These are phyloP conservation scores for Dendrocincla tyrannina DNA, from an alignment of 2,797 vertebrate species.

Conservation along the genomic window DNA sequence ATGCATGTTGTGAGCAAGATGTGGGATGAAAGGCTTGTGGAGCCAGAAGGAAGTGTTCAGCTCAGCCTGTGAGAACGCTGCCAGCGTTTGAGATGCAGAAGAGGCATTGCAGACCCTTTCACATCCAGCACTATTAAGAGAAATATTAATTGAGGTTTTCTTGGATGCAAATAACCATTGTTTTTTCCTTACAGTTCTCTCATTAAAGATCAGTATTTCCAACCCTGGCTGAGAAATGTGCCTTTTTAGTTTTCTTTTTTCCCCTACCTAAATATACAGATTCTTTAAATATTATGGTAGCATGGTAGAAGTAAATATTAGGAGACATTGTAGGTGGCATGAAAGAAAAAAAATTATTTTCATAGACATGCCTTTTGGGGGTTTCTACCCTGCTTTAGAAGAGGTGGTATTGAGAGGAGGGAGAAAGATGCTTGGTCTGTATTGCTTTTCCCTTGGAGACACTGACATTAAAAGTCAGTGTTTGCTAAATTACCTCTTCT, in stretches of 20 bases:
- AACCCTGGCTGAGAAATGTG: not conserved
- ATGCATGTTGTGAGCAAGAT: not conserved
- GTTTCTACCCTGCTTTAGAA: not conserved
- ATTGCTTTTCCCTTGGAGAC: not conserved
- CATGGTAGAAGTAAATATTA: constrained; percentile 14
- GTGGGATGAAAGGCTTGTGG: constrained; percentile 24
- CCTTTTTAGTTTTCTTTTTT: not conserved
- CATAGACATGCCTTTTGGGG: not conserved
- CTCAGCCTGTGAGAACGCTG: not conserved
- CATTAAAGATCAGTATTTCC: not conserved
- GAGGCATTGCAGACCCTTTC: not conserved
- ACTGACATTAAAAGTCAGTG: not conserved
- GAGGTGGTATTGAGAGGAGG: not conserved
- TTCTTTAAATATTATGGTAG: not conserved
- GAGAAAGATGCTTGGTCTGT: not conserved
- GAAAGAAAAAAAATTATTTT: not conserved
- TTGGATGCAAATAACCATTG: not conserved
- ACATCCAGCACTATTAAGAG: not conserved
- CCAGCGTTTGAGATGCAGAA: not conserved
- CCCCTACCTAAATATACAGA: not conserved
- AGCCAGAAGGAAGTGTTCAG: not conserved
- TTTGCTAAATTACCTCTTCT: not conserved
- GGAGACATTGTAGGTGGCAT: not conserved
- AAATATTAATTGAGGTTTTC: not conserved
- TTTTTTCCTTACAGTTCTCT: not conserved